A percentile compares a stretch with the other conserved stretches of the same genome.
phyloP scores from a whole-genome alignment of 1,140 invertebrate species.

The Heliothis virescens region DNA sequence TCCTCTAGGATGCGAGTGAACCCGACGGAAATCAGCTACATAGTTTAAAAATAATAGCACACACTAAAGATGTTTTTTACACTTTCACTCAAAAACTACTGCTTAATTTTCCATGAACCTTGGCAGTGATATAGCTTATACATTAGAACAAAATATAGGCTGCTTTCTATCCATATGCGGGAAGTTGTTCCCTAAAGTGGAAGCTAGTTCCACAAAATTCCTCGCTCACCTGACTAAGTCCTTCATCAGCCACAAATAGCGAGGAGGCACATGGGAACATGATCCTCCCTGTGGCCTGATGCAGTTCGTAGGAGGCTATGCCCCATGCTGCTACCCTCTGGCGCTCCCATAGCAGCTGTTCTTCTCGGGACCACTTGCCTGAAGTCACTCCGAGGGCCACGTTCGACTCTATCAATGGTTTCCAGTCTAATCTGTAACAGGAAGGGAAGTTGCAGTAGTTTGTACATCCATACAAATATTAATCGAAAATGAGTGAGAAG shows the following conservation, averaged over 20 bases:
- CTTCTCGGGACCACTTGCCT: conserved; percentile 90
- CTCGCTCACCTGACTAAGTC: conserved; percentile 82
- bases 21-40: no score
- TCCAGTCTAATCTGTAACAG: conserved; percentile 76
- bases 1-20: no score
- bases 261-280: conserved; percentile 96
- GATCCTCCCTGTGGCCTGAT: conserved; percentile 92
- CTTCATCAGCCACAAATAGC: conserved; percentile 88
- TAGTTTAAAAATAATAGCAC: no score
- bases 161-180: no score
- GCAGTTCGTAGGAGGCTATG: conserved; percentile 97
- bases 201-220: no score
- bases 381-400: conserved; percentile 74
- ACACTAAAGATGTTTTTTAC: no score
- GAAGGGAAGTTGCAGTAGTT: not conserved
- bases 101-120: no score
- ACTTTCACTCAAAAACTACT: no score
- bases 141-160: no score
- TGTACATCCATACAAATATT: not conserved
- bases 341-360: conserved; percentile 95
- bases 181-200: no score
- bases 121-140: no score
- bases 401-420: conserved; percentile 77
- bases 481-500: no score
- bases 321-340: conserved; percentile 96